Evolutionary conservation across 1,140 invertebrate species (phyloP), one percentile per base, ranked within the genome.

Genomic region (Macrosteles quadrilineatus): DNA sequence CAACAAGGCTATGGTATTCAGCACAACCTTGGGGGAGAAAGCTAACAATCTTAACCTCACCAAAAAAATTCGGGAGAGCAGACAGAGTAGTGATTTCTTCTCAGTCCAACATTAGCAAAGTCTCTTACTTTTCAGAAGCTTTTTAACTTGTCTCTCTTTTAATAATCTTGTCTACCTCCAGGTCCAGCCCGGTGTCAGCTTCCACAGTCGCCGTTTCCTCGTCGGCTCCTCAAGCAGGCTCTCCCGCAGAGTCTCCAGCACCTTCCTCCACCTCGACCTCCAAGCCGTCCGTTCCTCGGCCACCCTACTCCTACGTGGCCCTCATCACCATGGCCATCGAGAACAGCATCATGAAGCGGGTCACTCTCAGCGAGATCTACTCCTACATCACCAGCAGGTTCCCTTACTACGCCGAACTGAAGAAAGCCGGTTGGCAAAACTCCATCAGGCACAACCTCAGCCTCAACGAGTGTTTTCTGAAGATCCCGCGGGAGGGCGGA

Each of bases 291-390:
- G 43, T 50, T n/a, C 43, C 43, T 21, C 50, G 76, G 62, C 76
- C 77, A 0, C 76, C 77, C 23, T 77, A 75, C 64, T 77, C 76
- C 1, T 78, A 78, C 68, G 77, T 78, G 1, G 77, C 77, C 11
- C 67, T 78, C 1, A 78, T 78, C 29, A 68, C 76, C 1, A 77
- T 78, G 76, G 77, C 77, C 23, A 78, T 78, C 36, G 65, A 78
- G 63, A 64, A 67, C 30, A 70, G 69, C 66, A 80, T 86, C 0
- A 84, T 89, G 17, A 93, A 96, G 77, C 84, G 90, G 64, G 90
- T 96, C 1, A 98, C 96, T 0, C 84, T 99, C n/a, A 93, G 91
- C 72, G 96, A 97, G 78, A 98, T 99, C 69, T 98, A 99, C 80
- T 84, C 90, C 53, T 98, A 91, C 80, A 95, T 95, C 75, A 94